Conservation (phyloP, 2,888 invertebrate species). For the Polyommatus icarus region DNA sequence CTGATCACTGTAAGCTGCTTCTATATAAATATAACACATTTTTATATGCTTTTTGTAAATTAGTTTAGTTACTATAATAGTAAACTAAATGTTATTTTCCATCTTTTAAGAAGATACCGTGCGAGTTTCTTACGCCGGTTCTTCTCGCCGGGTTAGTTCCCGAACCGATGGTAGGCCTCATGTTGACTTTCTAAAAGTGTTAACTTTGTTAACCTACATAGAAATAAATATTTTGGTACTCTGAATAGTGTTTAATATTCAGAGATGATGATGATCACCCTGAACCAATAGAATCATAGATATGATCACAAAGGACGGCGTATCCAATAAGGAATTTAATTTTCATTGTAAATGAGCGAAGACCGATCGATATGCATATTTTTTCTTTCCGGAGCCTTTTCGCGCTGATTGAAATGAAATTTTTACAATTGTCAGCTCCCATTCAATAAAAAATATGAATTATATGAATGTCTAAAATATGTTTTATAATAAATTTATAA, state of each 20-base stretch:
- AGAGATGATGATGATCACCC: background rate
- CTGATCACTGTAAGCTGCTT: too few relatives aligned
- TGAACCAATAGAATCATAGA: conserved; percentile 15
- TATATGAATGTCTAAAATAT: background rate
- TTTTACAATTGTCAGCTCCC: background rate
- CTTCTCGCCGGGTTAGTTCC: too few relatives aligned
- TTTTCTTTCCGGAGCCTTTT: background rate
- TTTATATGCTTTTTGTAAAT: too few relatives aligned
- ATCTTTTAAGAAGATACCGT: too few relatives aligned
- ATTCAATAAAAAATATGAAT: background rate
- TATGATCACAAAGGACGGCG: background rate
- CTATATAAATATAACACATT: too few relatives aligned
- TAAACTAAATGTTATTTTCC: too few relatives aligned
- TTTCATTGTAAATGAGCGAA: conserved; percentile 25
- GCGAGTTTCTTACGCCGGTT: too few relatives aligned
- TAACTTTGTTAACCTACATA: too few relatives aligned
- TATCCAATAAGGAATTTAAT: conserved; percentile 23
- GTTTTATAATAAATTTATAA: background rate
- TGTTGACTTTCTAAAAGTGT: too few relatives aligned
- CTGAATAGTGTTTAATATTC: background rate
- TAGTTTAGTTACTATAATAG: too few relatives aligned
- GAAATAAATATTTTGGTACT: too few relatives aligned
- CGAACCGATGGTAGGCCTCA: too few relatives aligned
- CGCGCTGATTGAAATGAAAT: conserved; percentile 11
- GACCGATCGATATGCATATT: conserved; percentile 15